phyloP scores from a whole-genome alignment of 2,888 invertebrate species.

The Eurytoma californica region DNA sequence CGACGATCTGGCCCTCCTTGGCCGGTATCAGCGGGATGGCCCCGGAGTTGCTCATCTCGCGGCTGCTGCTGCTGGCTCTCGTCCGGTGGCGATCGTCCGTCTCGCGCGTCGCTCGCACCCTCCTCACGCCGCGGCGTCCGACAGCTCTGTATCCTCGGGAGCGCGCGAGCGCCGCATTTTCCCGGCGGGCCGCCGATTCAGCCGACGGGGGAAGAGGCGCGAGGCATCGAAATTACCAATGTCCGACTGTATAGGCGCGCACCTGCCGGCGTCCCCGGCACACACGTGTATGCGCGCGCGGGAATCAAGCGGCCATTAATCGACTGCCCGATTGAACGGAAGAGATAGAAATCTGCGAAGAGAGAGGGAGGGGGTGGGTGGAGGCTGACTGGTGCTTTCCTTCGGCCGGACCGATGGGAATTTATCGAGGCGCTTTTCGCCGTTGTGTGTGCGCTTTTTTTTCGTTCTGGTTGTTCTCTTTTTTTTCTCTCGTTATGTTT shows the following conservation, averaged over 20 bases:
- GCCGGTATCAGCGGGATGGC: slow-evolving; percentile 71
- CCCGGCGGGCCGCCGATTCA: slow-evolving; percentile 3
- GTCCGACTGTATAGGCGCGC: slow-evolving; percentile 49
- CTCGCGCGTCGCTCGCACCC: no score
- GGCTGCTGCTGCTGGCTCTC: neutral
- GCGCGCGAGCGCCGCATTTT: slow-evolving; percentile 3
- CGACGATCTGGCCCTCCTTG: slow-evolving; percentile 68
- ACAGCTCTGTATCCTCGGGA: neutral
- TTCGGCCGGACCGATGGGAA: neutral
- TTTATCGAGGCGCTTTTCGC: neutral
- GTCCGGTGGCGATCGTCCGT: neutral
- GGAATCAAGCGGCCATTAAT: slow-evolving; percentile 46
- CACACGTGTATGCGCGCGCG: neutral
- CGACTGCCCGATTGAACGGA: slow-evolving; percentile 54
- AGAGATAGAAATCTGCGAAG: slow-evolving; percentile 43
- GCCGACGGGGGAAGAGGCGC: neutral
- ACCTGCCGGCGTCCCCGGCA: no score
- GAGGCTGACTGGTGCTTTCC: slow-evolving; percentile 4
- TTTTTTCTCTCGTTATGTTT: neutral
- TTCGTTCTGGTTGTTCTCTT: neutral
- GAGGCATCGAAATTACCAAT: slow-evolving; percentile 53
- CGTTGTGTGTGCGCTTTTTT: neutral
- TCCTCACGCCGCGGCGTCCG: neutral
- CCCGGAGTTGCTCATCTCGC: slow-evolving; percentile 69
- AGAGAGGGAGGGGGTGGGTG: neutral